These are phyloP conservation scores for Glaucidium brasilianum DNA, from an alignment of 2,113 vertebrate species.

Conservation along the genomic window DNA sequence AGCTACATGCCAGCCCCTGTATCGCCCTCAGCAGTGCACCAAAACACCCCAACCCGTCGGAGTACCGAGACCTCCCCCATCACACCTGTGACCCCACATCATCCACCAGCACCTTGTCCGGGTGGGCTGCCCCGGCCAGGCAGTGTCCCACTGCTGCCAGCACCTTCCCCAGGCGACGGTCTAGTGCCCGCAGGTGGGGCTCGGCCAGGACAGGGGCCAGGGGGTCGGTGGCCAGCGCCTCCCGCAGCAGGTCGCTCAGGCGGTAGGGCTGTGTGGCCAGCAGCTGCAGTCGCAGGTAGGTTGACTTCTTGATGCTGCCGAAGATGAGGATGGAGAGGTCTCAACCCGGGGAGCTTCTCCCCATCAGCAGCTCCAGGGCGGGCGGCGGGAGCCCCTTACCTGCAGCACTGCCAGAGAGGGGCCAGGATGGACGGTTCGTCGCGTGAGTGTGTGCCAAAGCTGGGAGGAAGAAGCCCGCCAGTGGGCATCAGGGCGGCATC, in stretches of 20 bases:
- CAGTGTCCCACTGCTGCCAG: constrained; percentile 52
- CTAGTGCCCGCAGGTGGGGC: constrained; percentile 71
- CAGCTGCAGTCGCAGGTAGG: constrained; percentile 74
- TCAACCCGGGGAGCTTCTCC: background rate
- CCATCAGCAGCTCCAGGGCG: accelerated
- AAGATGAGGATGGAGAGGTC: background rate
- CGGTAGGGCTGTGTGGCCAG: constrained; percentile 71
- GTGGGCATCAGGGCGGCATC: background rate
- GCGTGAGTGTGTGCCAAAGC: constrained; percentile 83
- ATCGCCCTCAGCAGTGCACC: accelerated
- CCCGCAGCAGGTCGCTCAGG: constrained; percentile 73
- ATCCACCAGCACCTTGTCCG: background rate
- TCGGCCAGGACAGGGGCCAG: constrained; percentile 76
- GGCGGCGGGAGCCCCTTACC: constrained; percentile 26
- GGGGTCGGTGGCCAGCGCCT: constrained; percentile 73
- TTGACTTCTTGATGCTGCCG: constrained; percentile 77
- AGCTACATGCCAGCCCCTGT: accelerated
- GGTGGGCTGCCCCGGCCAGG: background rate
- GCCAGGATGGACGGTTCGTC: constrained; percentile 82
- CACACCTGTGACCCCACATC: background rate
- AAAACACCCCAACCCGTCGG: background rate
- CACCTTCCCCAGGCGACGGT: constrained; percentile 68
- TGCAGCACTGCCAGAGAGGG: constrained; percentile 82
- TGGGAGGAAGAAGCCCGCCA: background rate
- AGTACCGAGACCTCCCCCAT: background rate